Conservation (phyloP, 2,113 vertebrate genomes). For the Ranitomeya imitator region DNA sequence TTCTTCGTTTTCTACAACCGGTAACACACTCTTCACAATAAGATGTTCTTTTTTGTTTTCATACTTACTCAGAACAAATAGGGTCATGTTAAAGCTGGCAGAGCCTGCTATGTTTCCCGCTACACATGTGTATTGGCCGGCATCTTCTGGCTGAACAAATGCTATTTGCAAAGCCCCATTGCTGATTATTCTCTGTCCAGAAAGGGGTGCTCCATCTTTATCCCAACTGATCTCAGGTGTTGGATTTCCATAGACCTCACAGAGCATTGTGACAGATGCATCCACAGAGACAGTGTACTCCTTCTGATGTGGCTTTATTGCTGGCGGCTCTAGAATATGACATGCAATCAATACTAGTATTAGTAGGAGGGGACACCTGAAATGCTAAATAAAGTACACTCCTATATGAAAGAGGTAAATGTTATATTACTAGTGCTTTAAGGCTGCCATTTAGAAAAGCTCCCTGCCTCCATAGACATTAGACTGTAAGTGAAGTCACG, state of each 20-base stretch:
- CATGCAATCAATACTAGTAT: neutral
- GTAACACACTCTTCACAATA: neutral
- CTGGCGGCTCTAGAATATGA: slow-evolving; percentile 81
- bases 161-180: slow-evolving; percentile 86
- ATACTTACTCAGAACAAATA: slow-evolving; percentile 83
- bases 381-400: neutral
- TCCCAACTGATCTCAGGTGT: slow-evolving; percentile 83
- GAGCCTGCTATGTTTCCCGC: slow-evolving; percentile 85
- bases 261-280: slow-evolving; percentile 82
- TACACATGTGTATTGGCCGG: slow-evolving; percentile 83
- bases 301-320: slow-evolving; percentile 73
- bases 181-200: slow-evolving; percentile 79
- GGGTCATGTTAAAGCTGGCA: slow-evolving; percentile 70
- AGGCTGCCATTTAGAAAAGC: no score
- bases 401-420: neutral
- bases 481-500: no score
- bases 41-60: neutral
- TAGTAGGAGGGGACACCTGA: neutral
- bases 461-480: no score
- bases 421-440: no score
- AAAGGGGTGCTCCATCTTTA: slow-evolving; percentile 78
- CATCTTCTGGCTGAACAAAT: slow-evolving; percentile 79
- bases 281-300: slow-evolving; percentile 77
- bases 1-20: no score
- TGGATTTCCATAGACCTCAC: slow-evolving; percentile 82